Base-by-base conservation (phyloP, 2,113 vertebrate species). In the Oenanthe melanoleuca region DNA sequence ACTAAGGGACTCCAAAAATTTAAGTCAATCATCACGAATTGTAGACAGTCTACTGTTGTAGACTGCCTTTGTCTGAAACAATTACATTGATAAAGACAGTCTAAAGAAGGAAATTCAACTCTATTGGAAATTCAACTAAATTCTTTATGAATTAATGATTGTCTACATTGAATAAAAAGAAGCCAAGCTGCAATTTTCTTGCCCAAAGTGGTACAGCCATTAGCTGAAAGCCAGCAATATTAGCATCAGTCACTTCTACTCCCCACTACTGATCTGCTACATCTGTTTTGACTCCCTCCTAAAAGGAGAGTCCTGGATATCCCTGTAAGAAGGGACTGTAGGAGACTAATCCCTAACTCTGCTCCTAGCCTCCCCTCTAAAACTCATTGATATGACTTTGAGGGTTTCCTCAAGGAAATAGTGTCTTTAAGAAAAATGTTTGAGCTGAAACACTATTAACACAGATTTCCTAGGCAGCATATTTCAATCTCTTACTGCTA, bases 401-500 rank as follows among this genome's bases (percentile, higher is more conserved):
- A 85, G 31, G 12, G 37, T 56, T 69, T 19, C 21, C 50, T 52
- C 34, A 77, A 79, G 42, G 47, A 80, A 92, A 72, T 8, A 69
- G 40, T 49, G 47, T 55, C 66, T 77, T 85, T 49, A 82, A 81
- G 60, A 92, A 83, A 49, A 89, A 87, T 40, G 40, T 55, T 61
- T 63, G 66, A 89, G 77, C 81, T 53, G 14, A 92, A 80, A 60
- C 20, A 52, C 60, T 65, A 72, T 81, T 73, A 94, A 70, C 52
- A 93, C 31, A 40, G 33, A 75, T 67, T 82, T 93, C 45, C 78
- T 59, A 74, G 56, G 87, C 53, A 91, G 60, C 13, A 7, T 64
- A 88, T 86, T 94, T 96, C 28, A 81, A 53, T 63, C 53, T 65
- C 37, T 88, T 86, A 71, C 69, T 86, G 44, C 25, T 81, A 89